These are phyloP conservation scores for Mesorhabditis belari DNA, from an alignment of 2,888 invertebrate species.

Conservation along the genomic window DNA sequence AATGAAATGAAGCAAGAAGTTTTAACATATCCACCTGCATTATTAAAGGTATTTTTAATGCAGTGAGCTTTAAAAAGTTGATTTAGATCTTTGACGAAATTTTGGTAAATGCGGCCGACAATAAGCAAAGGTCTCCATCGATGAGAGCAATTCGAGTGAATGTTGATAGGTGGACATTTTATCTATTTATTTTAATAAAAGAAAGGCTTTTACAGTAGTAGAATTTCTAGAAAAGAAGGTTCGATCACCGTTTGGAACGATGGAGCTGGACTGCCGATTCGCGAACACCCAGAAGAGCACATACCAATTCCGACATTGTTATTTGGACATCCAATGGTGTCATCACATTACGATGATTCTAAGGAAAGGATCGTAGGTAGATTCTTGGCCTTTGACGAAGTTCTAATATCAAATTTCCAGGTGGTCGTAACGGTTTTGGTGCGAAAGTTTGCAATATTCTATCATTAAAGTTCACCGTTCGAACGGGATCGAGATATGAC, in stretches of 20 bases:
- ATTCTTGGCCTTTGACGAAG: not conserved
- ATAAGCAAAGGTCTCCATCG: conserved; percentile 24
- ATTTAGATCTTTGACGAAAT: conserved; percentile 92
- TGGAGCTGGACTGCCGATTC: conserved; percentile 26
- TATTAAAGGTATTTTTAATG: conserved; percentile 4
- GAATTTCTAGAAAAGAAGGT: conserved; percentile 5
- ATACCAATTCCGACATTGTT: conserved; percentile 86
- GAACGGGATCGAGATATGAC: conserved; percentile 54
- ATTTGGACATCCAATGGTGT: conserved; percentile 91
- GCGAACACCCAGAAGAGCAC: conserved; percentile 46
- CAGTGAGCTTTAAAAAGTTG: conserved; percentile 5
- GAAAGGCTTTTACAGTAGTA: too few species aligned
- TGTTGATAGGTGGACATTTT: conserved; percentile 57
- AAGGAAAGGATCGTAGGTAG: conserved; percentile 64
- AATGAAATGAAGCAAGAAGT: conserved; percentile 2
- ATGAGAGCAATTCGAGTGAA: conserved; percentile 61
- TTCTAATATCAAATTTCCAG: too few species aligned
- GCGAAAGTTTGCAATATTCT: conserved; percentile 98
- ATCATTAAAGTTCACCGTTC: conserved; percentile 85
- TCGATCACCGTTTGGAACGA: conserved; percentile 62
- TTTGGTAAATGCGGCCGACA: conserved; percentile 66
- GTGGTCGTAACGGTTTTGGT: conserved; percentile 92
- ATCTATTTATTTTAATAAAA: not conserved
- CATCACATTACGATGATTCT: conserved; percentile 93
- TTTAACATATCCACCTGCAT: conserved; percentile 2